Base-by-base conservation (phyloP, 2,113 vertebrate genomes). In the Lynx canadensis region DNA sequence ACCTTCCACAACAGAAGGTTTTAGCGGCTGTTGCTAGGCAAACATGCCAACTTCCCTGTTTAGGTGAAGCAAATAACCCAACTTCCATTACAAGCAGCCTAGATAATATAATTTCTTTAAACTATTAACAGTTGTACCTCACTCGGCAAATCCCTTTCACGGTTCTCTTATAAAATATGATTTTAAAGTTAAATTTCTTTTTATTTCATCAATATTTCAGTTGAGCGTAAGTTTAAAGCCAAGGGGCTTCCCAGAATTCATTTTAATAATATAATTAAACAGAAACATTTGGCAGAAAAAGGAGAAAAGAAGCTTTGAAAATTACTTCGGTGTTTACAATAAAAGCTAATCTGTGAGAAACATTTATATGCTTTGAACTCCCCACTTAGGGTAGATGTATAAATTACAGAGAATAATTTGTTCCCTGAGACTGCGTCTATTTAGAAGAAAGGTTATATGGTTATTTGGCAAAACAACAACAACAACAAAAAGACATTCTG, bases 1-100 rank as follows among this genome's bases (percentile, higher is more conserved):
- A 96, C 78, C 69, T 19, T 74, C 91, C 92, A 96, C 92, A 97
- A 97, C 97, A 97, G 97, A 97, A 96, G 94, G 95, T 88, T 96
- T 96, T 38, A 95, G 96, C 55, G 7, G 92, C 93, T 94, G 97
- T 97, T 98, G 98, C 97, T 97, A 98, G 92, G 97, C 96, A 94
- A 87, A 94, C 78, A 79, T 96, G 97, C 96, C 98, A 95, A 95
- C 78, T 94, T 97, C 68, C 93, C 68, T 96, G 96, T 83, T 92
- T 93, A 96, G 94, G 96, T 93, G 82, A 97, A 94, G 89, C 89
- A 74, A 95, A 80, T 81, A 93, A 82, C 85, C 71, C 68, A 89
- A 84, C 71, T 95, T 94, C 85, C 60, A 92, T 92, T 68, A 82
- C 36, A 86, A 97, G 79, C 87, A 95, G 96, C 38, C 87, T 68